Conservation (phyloP, 2,888 invertebrate genomes). For the Drosophila mercatorum region DNA sequence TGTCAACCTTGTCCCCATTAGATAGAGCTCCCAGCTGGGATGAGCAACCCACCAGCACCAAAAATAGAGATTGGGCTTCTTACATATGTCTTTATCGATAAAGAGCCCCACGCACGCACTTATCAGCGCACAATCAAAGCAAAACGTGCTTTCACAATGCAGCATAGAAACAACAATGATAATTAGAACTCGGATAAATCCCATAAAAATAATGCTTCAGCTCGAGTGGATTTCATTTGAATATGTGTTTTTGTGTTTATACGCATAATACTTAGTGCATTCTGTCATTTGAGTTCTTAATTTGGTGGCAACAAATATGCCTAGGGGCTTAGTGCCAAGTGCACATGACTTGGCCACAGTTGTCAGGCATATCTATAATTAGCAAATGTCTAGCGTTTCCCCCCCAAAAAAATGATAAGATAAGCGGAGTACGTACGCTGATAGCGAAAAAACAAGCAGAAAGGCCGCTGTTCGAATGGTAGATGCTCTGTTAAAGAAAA, state of each 20-base stretch:
- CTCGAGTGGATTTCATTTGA: slow-evolving; percentile 23
- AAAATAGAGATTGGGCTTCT: slow-evolving; percentile 24
- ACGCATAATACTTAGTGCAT: slow-evolving; percentile 43
- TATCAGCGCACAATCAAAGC: slow-evolving; percentile 72
- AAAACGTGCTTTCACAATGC: slow-evolving; percentile 39
- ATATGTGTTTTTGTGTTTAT: slow-evolving; percentile 9
- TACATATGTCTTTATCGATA: slow-evolving; percentile 51
- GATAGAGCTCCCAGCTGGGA: slow-evolving; percentile 53
- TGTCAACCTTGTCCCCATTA: slow-evolving; percentile 74
- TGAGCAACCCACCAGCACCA: slow-evolving; percentile 42
- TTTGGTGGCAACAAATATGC: slow-evolving; percentile 11
- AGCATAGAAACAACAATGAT: slow-evolving; percentile 7
- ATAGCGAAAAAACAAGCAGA: slow-evolving; percentile 17
- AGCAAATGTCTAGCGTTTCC: slow-evolving; percentile 63
- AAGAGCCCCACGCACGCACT: slow-evolving; percentile 53
- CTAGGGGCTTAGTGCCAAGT: slow-evolving; percentile 45
- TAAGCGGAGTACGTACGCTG: slow-evolving; percentile 36
- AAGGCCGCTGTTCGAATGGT: background rate
- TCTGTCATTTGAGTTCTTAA: slow-evolving; percentile 34
- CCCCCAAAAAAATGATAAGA: slow-evolving; percentile 57
- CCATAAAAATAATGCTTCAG: slow-evolving; percentile 18
- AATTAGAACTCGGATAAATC: slow-evolving; percentile 18
- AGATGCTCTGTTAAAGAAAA: slow-evolving; percentile 1
- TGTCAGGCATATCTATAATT: slow-evolving; percentile 69
- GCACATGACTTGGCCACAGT: slow-evolving; percentile 65